Evolutionary conservation across 2,113 vertebrate genomes (phyloP), one percentile per base, ranked within the genome.

Genomic region (Madoqua kirkii): DNA sequence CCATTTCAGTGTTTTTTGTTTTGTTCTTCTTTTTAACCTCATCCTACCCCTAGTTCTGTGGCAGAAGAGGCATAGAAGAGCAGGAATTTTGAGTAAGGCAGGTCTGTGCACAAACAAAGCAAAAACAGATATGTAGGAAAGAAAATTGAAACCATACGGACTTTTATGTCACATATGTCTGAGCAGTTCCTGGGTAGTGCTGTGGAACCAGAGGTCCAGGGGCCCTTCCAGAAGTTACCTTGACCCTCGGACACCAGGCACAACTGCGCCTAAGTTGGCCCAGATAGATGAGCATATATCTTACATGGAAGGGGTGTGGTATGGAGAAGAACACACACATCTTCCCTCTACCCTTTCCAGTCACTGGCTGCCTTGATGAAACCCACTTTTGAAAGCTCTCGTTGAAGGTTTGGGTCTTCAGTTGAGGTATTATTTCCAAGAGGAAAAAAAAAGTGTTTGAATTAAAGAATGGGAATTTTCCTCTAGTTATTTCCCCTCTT

Each of bases 121-220:
- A 97, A 98, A 98, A 98, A 97, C 95, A 60, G 96, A 96, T 96
- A 50, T 60, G 93, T 50, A 91, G 64, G 86, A 92, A 89, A 98
- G 96, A 87, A 98, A 99, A 98, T 97, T 98, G 98, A 98, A 98
- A 98, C 89, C 97, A 97, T 98, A 97, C 98, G 98, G 83, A 93
- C 96, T 98, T 98, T 98, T 96, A 96, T 97, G 92, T 79, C 92
- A 97, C 97, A 96, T 98, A 98, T 98, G 93, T 96, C 98, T 95
- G 93, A 98, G 81, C 31, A 98, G 95, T 97, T 98, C 92, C 96
- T 96, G 96, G 91, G 71, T 96, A 83, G 3, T 82, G 48, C 78
- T 95, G 43, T 55, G 31, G n/a, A 97, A 71, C 76, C 64, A 92
- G 57, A 95, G 60, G 81, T 67, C 45, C 25, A 87, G 45, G 48